Evolutionary conservation across 2,888 invertebrate species (phyloP).

Genomic region (Cybosia mesomella): DNA sequence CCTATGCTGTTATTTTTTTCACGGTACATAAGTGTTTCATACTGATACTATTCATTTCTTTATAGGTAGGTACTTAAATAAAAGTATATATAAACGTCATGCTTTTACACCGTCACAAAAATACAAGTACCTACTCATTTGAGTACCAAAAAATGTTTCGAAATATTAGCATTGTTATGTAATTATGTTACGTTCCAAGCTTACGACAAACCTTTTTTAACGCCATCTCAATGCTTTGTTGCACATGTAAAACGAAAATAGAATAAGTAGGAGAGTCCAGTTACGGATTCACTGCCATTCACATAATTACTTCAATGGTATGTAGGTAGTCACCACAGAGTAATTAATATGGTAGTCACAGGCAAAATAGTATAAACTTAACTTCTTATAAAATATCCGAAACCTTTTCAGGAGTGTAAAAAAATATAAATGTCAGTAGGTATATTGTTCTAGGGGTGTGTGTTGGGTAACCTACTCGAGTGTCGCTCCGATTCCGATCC

Average conservation of each 20-base stretch:
- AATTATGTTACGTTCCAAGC: constrained; percentile 29
- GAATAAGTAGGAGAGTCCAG: constrained; percentile 23
- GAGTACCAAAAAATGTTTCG: constrained; percentile 7
- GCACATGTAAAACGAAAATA: constrained; percentile 38
- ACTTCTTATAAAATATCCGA: neutral
- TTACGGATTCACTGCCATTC: constrained; percentile 15
- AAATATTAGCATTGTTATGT: constrained; percentile 35
- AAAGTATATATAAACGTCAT: constrained; percentile 1
- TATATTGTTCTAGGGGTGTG: too few relatives aligned
- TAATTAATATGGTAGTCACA: too few relatives aligned
- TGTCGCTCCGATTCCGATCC: too few relatives aligned
- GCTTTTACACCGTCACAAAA: neutral
- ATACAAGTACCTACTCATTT: neutral
- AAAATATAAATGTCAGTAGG: neutral
- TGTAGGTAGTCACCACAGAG: neutral
- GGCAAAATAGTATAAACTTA: neutral
- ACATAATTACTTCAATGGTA: constrained; percentile 10
- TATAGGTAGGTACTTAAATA: neutral
- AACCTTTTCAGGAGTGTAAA: neutral
- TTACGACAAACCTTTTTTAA: constrained; percentile 39
- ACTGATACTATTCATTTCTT: neutral
- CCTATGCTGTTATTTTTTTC: neutral
- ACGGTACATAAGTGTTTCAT: neutral
- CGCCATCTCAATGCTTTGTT: constrained; percentile 27
- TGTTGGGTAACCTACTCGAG: too few relatives aligned